Evolutionary conservation across 1,140 invertebrate genomes (phyloP).

Genomic region (Drosophila lacteicornis): DNA sequence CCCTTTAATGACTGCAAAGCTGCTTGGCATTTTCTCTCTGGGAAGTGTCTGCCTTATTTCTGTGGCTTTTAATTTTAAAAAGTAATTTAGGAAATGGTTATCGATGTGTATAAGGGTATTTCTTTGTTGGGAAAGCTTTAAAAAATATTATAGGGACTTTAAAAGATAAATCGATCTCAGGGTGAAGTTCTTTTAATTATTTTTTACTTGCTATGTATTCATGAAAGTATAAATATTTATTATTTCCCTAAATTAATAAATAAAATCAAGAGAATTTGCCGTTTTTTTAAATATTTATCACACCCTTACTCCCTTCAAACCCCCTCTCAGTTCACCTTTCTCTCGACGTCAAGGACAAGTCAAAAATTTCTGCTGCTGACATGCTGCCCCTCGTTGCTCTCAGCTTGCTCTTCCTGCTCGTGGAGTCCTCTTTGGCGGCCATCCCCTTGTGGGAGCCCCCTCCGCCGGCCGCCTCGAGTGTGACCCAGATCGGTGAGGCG

Average conservation of each 20-base stretch:
- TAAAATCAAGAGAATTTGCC: too few relatives aligned
- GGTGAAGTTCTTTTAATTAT: neutral
- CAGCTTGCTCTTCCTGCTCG: conserved; percentile 2
- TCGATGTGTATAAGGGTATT: neutral
- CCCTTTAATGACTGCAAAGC: conserved; percentile 48
- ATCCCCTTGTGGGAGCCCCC: too few relatives aligned
- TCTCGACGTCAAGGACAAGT: neutral
- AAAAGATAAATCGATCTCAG: neutral
- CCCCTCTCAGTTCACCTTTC: neutral
- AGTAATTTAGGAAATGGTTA: conserved; percentile 1
- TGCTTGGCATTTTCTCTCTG: conserved; percentile 1
- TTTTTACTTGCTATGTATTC: too few relatives aligned
- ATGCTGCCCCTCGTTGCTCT: conserved; percentile 17
- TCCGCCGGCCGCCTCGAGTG: conserved; percentile 1
- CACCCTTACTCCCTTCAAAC: too few relatives aligned
- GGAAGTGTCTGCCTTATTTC: neutral
- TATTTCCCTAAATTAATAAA: too few relatives aligned
- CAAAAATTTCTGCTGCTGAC: conserved; percentile 10
- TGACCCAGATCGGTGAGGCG: conserved; percentile 31
- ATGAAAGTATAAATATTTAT: too few relatives aligned
- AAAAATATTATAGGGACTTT: neutral
- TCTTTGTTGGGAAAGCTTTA: neutral
- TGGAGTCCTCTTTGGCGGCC: neutral
- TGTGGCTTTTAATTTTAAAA: conserved; percentile 11
- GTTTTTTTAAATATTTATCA: neutral